phyloP scores from a whole-genome alignment of 2,113 vertebrate species.

The Callospermophilus lateralis region DNA sequence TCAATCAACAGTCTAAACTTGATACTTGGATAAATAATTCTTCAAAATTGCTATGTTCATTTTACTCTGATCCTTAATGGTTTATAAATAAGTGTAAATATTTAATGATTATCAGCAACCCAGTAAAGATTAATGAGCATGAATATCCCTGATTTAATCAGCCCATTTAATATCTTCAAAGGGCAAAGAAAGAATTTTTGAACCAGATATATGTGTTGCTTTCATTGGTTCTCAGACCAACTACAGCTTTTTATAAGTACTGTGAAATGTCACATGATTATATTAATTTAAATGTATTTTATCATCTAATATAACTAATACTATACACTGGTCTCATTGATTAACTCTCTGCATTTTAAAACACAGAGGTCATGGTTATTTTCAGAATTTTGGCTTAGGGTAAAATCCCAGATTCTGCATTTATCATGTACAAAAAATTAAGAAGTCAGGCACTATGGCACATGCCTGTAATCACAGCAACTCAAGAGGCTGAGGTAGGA shows the following conservation, averaged over 20 bases:
- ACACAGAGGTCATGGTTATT: background rate
- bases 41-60: background rate
- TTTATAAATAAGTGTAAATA: constrained; percentile 42
- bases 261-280: background rate
- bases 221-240: background rate
- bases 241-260: background rate
- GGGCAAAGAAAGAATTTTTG: background rate
- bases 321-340: background rate
- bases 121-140: background rate
- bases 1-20: background rate
- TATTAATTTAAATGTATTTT: background rate
- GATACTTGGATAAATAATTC: background rate
- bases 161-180: background rate
- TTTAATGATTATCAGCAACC: background rate
- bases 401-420: background rate
- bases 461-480: too few relatives aligned
- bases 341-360: background rate
- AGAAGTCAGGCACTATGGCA: background rate
- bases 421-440: background rate
- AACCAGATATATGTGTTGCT: background rate
- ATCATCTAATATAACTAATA: background rate
- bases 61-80: background rate
- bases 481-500: too few relatives aligned
- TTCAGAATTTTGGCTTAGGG: background rate
- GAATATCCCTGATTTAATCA: background rate